phyloP scores from a whole-genome alignment of 2,113 vertebrate species.

The Phalacrocorax pelagicus region DNA sequence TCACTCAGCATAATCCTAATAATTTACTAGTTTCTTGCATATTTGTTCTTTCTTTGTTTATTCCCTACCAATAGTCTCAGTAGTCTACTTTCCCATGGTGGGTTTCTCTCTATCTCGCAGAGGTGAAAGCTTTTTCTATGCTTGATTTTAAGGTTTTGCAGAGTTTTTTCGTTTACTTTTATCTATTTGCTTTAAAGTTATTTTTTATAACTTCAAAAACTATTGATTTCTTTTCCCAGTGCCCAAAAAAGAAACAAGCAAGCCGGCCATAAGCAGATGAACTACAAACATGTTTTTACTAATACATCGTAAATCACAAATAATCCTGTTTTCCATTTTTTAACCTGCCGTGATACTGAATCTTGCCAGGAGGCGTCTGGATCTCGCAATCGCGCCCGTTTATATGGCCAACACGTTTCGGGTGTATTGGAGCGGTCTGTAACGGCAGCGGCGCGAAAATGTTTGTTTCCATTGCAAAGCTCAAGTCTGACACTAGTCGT shows the following conservation, averaged over 20 bases:
- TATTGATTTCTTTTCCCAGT: neutral
- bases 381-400: neutral
- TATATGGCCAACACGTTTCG: neutral
- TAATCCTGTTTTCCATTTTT: neutral
- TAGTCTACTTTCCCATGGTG: neutral
- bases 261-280: neutral
- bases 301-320: neutral
- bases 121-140: neutral
- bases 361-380: neutral
- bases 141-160: neutral
- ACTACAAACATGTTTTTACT: neutral
- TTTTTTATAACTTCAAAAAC: neutral
- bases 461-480: neutral
- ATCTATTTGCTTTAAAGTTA: constrained; percentile 15
- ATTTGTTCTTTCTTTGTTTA: neutral
- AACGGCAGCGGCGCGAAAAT: neutral
- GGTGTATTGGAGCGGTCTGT: neutral
- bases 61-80: neutral
- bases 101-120: neutral
- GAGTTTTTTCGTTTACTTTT: neutral
- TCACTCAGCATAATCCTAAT: rapidly evolving
- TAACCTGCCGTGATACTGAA: neutral
- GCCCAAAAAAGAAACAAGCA: neutral
- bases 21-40: rapidly evolving
- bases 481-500: neutral